Evolutionary conservation across 2,797 vertebrate species (phyloP).

Genomic region (Coranthus polyacanthus): DNA sequence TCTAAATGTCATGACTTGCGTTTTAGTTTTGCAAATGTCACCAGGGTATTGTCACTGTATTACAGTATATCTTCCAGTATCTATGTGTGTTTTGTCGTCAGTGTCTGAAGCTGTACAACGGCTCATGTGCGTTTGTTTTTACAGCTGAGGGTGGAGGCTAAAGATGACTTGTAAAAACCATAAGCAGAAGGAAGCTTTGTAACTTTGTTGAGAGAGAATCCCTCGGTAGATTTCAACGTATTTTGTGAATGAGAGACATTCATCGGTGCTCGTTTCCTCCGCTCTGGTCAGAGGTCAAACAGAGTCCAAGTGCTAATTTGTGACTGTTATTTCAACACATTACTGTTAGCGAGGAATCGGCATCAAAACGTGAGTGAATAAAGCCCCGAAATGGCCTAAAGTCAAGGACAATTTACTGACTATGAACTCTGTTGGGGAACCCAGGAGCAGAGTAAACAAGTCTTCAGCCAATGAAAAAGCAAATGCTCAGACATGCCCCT

Average conservation of each 20-base stretch:
- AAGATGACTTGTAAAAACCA: conserved; percentile 12
- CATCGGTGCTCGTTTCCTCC: conserved; percentile 26
- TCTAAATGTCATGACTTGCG: too few species aligned
- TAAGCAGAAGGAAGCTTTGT: conserved; percentile 2
- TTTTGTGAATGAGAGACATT: conserved; percentile 66
- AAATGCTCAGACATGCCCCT: conserved; percentile 32
- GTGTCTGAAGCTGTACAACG: not conserved
- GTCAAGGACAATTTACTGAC: conserved; percentile 40
- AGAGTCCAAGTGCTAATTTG: conserved; percentile 71
- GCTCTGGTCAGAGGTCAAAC: conserved; percentile 60
- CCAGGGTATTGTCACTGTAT: too few species aligned
- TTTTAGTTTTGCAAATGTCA: too few species aligned
- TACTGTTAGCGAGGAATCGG: conserved; percentile 13
- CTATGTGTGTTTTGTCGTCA: not conserved
- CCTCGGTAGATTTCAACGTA: conserved; percentile 47
- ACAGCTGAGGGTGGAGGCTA: not conserved
- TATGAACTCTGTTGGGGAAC: conserved; percentile 36
- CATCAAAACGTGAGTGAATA: conserved; percentile 25
- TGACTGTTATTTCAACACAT: conserved; percentile 31
- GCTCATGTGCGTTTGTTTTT: not conserved
- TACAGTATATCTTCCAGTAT: too few species aligned
- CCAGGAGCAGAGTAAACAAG: conserved; percentile 31
- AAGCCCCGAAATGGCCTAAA: conserved; percentile 6
- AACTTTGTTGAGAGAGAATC: conserved; percentile 19
- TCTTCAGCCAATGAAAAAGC: conserved; percentile 38